phyloP scores from a whole-genome alignment of 35 echinoderm and acorn worm species.

The Nesometra sesokonis region DNA sequence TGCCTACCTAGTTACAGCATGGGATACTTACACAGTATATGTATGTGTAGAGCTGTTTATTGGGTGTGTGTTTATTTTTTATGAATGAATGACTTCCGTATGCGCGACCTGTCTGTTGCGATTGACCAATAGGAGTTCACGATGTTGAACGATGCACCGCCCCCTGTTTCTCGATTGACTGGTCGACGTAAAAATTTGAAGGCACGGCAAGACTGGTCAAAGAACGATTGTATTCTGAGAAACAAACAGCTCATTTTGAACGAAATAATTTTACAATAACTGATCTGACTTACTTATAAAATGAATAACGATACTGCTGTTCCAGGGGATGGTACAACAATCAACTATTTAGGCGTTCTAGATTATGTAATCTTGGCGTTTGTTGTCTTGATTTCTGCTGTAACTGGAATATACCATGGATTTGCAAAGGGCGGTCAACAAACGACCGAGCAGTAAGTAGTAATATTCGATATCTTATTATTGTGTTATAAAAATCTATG shows the following conservation, averaged over 20 bases:
- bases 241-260: too few relatives aligned
- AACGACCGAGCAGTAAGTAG: constrained; percentile 31
- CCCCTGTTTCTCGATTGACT: neutral
- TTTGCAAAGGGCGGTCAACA: constrained; percentile 55
- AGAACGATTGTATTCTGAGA: too few relatives aligned
- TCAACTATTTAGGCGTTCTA: constrained; percentile 13
- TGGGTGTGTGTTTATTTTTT: too few relatives aligned
- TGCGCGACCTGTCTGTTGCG: neutral
- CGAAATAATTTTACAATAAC: neutral
- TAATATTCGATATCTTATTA: too few relatives aligned
- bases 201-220: too few relatives aligned
- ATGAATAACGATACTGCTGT: neutral
- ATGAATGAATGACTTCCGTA: neutral
- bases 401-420: constrained; percentile 48
- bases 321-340: neutral
- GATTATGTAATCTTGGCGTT: constrained; percentile 40
- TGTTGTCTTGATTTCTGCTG: constrained; percentile 25
- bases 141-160: neutral
- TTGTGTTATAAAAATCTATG: too few relatives aligned
- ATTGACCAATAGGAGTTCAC: neutral
- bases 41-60: too few relatives aligned
- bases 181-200: neutral
- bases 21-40: too few relatives aligned
- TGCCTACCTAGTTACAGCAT: too few relatives aligned
- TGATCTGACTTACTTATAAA: neutral